Evolutionary conservation across 2,888 invertebrate species (phyloP).

Genomic region (Allygus modestus): DNA sequence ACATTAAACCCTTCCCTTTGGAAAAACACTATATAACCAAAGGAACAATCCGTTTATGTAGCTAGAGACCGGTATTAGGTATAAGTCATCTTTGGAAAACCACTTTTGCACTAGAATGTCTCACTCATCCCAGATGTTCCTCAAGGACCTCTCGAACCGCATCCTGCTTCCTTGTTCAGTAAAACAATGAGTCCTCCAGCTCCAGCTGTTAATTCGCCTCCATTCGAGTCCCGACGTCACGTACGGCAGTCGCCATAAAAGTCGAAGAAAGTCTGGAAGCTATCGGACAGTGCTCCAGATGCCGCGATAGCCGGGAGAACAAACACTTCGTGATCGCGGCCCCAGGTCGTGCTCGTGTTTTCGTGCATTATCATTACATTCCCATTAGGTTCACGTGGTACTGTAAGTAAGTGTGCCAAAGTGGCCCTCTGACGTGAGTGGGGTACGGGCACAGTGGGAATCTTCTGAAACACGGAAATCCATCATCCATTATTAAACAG

Average conservation of each 20-base stretch:
- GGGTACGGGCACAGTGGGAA: constrained; percentile 4
- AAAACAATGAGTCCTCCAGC: constrained; percentile 25
- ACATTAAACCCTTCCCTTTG: no score
- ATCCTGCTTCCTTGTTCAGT: not conserved
- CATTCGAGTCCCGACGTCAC: not conserved
- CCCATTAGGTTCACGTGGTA: constrained; percentile 48
- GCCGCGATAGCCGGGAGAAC: constrained; percentile 24
- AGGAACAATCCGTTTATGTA: no score
- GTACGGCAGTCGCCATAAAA: constrained; percentile 22
- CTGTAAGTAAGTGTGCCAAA: not conserved
- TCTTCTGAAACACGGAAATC: constrained; percentile 14
- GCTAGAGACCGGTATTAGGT: no score
- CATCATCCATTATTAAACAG: constrained; percentile 54
- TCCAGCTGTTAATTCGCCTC: constrained; percentile 26
- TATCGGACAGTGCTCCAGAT: constrained; percentile 14
- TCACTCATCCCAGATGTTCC: not conserved
- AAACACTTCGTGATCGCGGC: constrained; percentile 25
- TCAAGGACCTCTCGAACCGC: not conserved
- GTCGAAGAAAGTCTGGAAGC: constrained; percentile 48
- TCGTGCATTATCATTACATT: constrained; percentile 56
- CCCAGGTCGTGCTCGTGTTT: constrained; percentile 27
- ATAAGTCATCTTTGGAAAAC: no score
- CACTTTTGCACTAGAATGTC: not conserved
- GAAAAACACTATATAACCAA: no score
- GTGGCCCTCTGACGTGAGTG: not conserved